phyloP scores from a whole-genome alignment of 2,113 vertebrate species.

The Gila orcuttii region DNA sequence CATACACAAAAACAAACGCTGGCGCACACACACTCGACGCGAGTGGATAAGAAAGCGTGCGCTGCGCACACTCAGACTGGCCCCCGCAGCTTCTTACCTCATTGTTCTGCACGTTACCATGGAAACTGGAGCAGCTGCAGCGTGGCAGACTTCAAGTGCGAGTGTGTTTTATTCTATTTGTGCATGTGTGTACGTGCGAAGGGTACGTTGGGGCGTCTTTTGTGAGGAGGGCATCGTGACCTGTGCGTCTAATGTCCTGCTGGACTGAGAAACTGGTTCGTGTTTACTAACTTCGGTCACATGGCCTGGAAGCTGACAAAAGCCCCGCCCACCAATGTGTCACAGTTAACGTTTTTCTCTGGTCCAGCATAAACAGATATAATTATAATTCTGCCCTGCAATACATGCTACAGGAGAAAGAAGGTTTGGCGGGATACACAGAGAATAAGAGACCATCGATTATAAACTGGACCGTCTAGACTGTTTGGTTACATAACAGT shows the following conservation, averaged over 20 bases:
- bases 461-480: slow-evolving; percentile 55
- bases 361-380: slow-evolving; percentile 40
- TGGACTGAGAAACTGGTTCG: slow-evolving; percentile 76
- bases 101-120: slow-evolving; percentile 87
- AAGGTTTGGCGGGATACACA: not conserved
- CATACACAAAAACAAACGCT: slow-evolving; percentile 66
- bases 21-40: slow-evolving; percentile 55
- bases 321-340: slow-evolving; percentile 82
- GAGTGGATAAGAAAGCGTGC: slow-evolving; percentile 65
- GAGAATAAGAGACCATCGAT: not conserved
- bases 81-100: slow-evolving; percentile 75
- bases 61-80: slow-evolving; percentile 55
- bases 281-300: slow-evolving; percentile 95
- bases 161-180: slow-evolving; percentile 68
- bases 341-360: slow-evolving; percentile 73
- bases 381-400: not conserved
- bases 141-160: slow-evolving; percentile 80
- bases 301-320: slow-evolving; percentile 70
- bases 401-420: not conserved
- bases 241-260: slow-evolving; percentile 78
- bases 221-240: slow-evolving; percentile 78
- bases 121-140: slow-evolving; percentile 93
- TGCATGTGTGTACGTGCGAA: slow-evolving; percentile 68
- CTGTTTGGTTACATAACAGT: slow-evolving; percentile 75
- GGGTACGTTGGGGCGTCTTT: slow-evolving; percentile 70